A percentile compares a stretch with the other conserved stretches of the same genome.
phyloP scores from a whole-genome alignment of 2,888 invertebrate genomes.

The Deilephila porcellus region DNA sequence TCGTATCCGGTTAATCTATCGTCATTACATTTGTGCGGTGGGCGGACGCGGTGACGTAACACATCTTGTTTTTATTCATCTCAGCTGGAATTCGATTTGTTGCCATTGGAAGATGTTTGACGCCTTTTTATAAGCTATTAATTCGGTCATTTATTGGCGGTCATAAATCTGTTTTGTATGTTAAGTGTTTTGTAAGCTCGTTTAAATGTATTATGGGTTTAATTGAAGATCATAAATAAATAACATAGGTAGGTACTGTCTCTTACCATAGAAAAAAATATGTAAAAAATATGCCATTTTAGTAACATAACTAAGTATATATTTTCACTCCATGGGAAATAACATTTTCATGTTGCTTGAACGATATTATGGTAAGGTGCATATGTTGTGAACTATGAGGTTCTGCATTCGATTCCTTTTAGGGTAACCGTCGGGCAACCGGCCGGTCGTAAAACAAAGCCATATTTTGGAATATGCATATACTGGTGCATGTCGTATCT shows the following conservation, averaged over 20 bases:
- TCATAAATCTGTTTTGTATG: constrained; percentile 7
- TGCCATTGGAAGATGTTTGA: constrained; percentile 37
- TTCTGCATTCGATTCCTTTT: no score
- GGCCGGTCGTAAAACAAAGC: no score
- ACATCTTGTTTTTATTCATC: constrained; percentile 46
- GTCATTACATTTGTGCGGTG: constrained; percentile 68
- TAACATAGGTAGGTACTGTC: not conserved
- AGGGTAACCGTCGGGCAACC: no score
- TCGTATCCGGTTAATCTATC: constrained; percentile 74
- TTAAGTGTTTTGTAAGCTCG: not conserved
- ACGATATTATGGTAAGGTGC: no score
- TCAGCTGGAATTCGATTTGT: constrained; percentile 41
- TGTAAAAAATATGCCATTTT: no score
- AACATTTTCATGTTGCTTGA: no score
- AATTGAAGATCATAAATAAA: not conserved
- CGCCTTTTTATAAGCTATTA: constrained; percentile 12
- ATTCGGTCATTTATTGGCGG: constrained; percentile 30
- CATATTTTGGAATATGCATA: no score
- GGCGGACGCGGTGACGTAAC: constrained; percentile 66
- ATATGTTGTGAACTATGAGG: no score
- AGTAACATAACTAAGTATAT: no score
- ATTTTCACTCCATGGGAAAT: no score
- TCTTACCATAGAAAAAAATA: not conserved
- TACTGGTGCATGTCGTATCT: no score
- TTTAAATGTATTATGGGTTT: not conserved